Base-by-base conservation (phyloP, 2,113 vertebrate genomes). In the Xiphias gladius region DNA sequence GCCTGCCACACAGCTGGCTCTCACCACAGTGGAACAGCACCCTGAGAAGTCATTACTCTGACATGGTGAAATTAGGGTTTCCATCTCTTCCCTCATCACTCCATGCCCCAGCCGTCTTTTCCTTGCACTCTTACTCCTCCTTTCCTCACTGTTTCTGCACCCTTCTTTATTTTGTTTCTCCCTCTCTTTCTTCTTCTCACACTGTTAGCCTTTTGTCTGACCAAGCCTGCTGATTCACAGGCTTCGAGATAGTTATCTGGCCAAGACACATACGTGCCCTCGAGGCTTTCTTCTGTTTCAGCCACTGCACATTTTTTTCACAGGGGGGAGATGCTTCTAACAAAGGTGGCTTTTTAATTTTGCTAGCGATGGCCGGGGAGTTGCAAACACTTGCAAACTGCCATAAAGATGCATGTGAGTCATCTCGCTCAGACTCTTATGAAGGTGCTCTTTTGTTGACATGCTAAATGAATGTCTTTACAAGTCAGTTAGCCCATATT, bases 241-340 rank as follows among this genome's bases (percentile, higher is more conserved):
- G 82, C 89, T 88, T 85, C 89, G 52, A 92, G 93, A 94, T 95
- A 28, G 74, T 87, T 87, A 93, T 95, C 91, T 91, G 83, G 65
- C 78, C 24, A 76, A 85, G 88, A 91, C 84, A 59, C 90, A 83
- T 71, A 89, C 87, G 73, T 88, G 80, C 86, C 92, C 91, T 86
- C 39, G 3, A 82, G 90, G 84, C 73, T 83, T 55, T 88, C 83
- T 77, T 73, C 79, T 3, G 5, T 83, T 85, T 74, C 85, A 73
- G 84, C 90, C 80, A 52, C 73, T 83, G 80, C 86, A 43, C 77
- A 58, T 90, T 91, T 91, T 76, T 84, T 85, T 80, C 59, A 71
- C 69, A 62, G 48, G 86, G 79, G 68, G 80, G 84, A 87, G 86
- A 86, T 83, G 64, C 43, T 69, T 64, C 28, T 67, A 82, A 93